Evolutionary conservation across 2,797 vertebrate species (phyloP).

Genomic region (Bryconaethiops microstoma): DNA sequence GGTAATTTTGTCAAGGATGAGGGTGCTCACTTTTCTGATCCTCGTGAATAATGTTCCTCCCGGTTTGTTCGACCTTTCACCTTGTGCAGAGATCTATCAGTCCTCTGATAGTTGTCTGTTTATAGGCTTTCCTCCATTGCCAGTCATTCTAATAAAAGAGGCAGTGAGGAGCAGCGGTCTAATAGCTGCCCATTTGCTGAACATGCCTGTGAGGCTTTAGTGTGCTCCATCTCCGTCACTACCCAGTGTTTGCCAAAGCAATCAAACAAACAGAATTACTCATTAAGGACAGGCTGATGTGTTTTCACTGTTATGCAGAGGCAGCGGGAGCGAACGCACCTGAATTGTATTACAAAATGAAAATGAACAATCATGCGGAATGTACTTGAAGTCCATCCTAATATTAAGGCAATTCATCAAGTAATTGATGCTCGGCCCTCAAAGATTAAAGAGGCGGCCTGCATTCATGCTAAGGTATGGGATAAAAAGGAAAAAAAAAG

Average conservation of each 20-base stretch:
- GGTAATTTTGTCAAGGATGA: background rate
- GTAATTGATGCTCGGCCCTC: slow-evolving; percentile 50
- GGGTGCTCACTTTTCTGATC: background rate
- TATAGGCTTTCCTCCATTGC: background rate
- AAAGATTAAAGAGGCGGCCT: slow-evolving; percentile 45
- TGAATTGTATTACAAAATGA: slow-evolving; percentile 57
- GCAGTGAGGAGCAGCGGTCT: slow-evolving; percentile 14
- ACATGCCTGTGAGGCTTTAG: slow-evolving; percentile 35
- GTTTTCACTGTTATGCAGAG: background rate
- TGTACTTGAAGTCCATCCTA: slow-evolving; percentile 57
- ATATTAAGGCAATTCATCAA: slow-evolving; percentile 68
- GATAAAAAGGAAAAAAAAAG: background rate
- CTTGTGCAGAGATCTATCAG: slow-evolving; percentile 2
- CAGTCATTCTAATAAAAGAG: slow-evolving; percentile 14
- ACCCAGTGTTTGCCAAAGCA: slow-evolving; percentile 18
- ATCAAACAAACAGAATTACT: slow-evolving; percentile 36
- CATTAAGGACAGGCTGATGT: slow-evolving; percentile 28
- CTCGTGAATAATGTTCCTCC: background rate
- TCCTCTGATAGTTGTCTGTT: slow-evolving; percentile 7
- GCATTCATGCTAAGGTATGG: background rate
- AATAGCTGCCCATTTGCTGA: slow-evolving; percentile 25
- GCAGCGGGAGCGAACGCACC: background rate
- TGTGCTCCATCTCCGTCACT: slow-evolving; percentile 20
- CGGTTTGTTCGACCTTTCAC: slow-evolving; percentile 12
- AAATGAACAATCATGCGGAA: slow-evolving; percentile 55